Evolutionary conservation across 30 jellyfish, hydroid and myxozoan species (phyloP).

Genomic region (Rhopilema esculentum): DNA sequence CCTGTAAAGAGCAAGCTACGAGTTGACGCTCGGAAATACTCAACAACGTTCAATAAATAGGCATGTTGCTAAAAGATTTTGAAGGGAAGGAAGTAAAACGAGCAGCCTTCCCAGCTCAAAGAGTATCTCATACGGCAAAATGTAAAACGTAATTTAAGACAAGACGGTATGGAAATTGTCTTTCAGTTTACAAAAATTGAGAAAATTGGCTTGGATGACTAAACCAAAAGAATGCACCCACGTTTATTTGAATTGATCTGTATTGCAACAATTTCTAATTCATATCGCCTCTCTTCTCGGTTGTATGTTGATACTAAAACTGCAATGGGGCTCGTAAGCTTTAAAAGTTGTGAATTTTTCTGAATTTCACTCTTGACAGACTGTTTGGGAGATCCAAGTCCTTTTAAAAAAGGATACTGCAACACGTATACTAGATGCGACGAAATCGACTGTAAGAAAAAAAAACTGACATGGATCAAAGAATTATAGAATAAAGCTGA

Average conservation of each 20-base stretch:
- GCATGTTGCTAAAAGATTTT: neutral
- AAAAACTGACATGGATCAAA: too few relatives aligned
- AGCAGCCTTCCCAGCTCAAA: too few relatives aligned
- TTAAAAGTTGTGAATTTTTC: neutral
- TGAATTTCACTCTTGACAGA: neutral
- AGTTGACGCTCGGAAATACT: too few relatives aligned
- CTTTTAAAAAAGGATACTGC: neutral
- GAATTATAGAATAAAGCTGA: too few relatives aligned
- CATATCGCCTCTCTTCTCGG: neutral
- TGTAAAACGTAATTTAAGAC: too few relatives aligned
- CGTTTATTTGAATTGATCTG: slow-evolving; percentile 48
- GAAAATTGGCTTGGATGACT: too few relatives aligned
- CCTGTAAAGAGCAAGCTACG: slow-evolving; percentile 51
- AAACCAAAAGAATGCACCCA: neutral
- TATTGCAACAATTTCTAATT: slow-evolving; percentile 70
- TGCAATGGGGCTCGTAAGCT: slow-evolving; percentile 8
- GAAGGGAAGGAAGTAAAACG: neutral
- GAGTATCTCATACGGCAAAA: too few relatives aligned
- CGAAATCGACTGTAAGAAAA: neutral
- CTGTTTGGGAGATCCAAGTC: neutral
- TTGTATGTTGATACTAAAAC: neutral
- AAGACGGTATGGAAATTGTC: too few relatives aligned
- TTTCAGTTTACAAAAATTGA: too few relatives aligned
- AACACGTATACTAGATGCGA: slow-evolving; percentile 2
- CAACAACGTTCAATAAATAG: too few relatives aligned